Base-by-base conservation (phyloP, 2,888 invertebrate genomes). In the Siphlonurus alternatus region DNA sequence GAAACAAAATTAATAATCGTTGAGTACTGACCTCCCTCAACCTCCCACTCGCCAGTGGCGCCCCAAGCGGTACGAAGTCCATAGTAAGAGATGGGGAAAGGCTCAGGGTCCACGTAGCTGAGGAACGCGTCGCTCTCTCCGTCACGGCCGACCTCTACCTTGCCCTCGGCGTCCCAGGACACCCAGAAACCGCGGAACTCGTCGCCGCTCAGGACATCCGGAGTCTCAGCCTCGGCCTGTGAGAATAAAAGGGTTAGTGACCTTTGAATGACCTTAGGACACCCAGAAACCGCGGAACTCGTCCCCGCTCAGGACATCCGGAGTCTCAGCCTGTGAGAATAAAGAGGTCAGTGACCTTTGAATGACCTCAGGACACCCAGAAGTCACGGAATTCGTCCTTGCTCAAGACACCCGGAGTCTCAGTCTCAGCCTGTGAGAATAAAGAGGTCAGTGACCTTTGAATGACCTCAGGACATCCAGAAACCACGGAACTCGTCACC, bases 61-160 rank as follows among this genome's bases (percentile, higher is more conserved):
- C 92, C 92, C 89, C 90, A 92, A 61, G 90, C 91, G 60, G 92
- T 92, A 76, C 89, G 88, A 25, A 91, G 82, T 59, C 91, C 93
- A 59, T 89, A 84, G 74, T 84, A 86, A 67, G 81, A 82, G 65
- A 92, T 81, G 15, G 82, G 82, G 74, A 89, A 83, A 2, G 85
- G 81, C 67, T 86, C 81, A 1, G 84, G 83, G 71, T 91, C 88
- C 25, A 81, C 76, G 80, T 84, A 88, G 15, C 82, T 81, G 68
- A 92, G 74, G 76, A 93, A 88, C 0, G 91, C 86, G 10, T 81
- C 81, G 18, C 80, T 78, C 71, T 87, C 85, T 38, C 84, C 83
- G 69, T 89, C 89, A 63, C 80, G 83, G n/a, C 88, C 88, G 10
- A 85, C 86, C 7, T 83, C 83, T 66, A 87, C 76, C 53, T 67